phyloP scores from a whole-genome alignment of 2,797 vertebrate species.

The Rhinophrynus dorsalis region DNA sequence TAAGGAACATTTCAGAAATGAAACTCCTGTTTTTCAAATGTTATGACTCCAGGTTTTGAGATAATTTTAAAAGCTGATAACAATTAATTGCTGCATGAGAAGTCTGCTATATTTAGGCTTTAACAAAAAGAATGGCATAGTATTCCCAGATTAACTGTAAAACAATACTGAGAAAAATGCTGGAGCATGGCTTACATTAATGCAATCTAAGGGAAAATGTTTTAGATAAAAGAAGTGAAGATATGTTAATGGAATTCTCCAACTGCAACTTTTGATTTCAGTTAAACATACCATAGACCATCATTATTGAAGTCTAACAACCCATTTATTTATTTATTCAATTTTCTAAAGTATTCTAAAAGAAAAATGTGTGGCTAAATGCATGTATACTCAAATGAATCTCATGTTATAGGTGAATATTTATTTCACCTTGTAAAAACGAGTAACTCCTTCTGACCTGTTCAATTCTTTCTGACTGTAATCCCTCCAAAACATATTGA shows the following conservation, averaged over 20 bases:
- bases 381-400: too few species aligned
- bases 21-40: conserved; percentile 26
- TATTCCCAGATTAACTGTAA: conserved; percentile 34
- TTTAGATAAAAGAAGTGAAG: conserved; percentile 39
- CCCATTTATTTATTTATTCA: too few species aligned
- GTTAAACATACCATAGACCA: conserved; percentile 43
- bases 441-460: too few species aligned
- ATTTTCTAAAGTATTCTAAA: too few species aligned
- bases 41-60: conserved; percentile 55
- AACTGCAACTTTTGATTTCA: conserved; percentile 9
- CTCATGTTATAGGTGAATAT: too few species aligned
- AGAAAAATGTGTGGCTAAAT: too few species aligned
- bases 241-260: conserved; percentile 15
- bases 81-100: conserved; percentile 62
- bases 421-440: too few species aligned
- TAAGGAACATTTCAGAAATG: conserved; percentile 21
- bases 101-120: conserved; percentile 38
- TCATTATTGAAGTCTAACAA: neutral
- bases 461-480: too few species aligned
- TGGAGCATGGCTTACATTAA: conserved; percentile 17
- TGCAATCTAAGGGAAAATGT: conserved; percentile 34
- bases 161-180: conserved; percentile 7
- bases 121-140: conserved; percentile 45
- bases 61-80: conserved; percentile 71
- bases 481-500: too few species aligned